These are phyloP conservation scores for Brachymystax lenok DNA, from an alignment of 2,797 vertebrate species.

Conservation along the genomic window DNA sequence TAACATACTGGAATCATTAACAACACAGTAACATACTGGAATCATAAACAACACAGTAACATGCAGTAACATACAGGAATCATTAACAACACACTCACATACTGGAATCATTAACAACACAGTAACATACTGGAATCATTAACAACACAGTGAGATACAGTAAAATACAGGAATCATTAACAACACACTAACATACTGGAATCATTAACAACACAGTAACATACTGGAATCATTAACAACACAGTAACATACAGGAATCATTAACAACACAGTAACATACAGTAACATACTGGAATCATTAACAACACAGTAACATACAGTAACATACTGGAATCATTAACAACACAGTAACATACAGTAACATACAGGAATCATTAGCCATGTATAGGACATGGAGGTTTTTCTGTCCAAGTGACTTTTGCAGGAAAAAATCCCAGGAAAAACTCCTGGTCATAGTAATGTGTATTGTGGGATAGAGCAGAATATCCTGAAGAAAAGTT, in stretches of 20 bases:
- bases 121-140: conserved; percentile 35
- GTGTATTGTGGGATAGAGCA: neutral
- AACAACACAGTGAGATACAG: conserved; percentile 26
- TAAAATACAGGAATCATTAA: no score
- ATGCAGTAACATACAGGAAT: neutral
- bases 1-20: conserved; percentile 48
- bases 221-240: neutral
- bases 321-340: no score
- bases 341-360: no score
- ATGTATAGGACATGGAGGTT: no score
- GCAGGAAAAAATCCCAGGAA: neutral
- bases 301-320: no score
- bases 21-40: neutral
- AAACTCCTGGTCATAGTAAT: neutral
- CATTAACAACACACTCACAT: neutral
- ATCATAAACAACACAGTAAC: neutral
- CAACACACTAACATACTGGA: neutral
- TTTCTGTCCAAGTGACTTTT: neutral
- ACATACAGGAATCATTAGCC: neutral
- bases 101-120: neutral
- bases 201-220: neutral
- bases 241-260: no score
- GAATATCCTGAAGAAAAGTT: conserved; percentile 29
- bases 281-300: no score
- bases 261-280: no score